Percentiles rank a stretch among this genome's conserved stretches.
Evolutionary conservation across 2,888 invertebrate species (phyloP).

Genomic region (Melangyna quadrimaculata): DNA sequence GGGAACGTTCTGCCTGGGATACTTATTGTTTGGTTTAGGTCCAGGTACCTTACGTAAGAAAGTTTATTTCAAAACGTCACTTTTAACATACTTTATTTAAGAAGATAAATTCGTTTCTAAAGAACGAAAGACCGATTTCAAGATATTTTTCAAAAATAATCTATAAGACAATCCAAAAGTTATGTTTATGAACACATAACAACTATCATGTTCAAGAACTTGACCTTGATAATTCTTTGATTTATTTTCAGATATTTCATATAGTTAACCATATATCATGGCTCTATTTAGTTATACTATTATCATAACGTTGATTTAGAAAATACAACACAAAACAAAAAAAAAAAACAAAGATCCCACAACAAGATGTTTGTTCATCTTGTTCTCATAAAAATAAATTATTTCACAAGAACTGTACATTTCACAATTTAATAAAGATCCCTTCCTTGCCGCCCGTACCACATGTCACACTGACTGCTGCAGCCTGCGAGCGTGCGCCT

Average conservation of each 20-base stretch:
- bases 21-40: too few species aligned
- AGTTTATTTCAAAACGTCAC: too few species aligned
- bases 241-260: background rate
- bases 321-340: background rate
- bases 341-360: conserved; percentile 39
- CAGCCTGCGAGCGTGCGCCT: background rate
- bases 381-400: conserved; percentile 62
- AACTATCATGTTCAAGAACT: background rate
- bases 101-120: too few species aligned
- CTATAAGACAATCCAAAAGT: too few species aligned
- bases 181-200: background rate
- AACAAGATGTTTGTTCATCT: conserved; percentile 23
- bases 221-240: background rate
- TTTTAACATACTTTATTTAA: too few species aligned
- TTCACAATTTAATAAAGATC: conserved; percentile 3
- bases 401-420: conserved; percentile 46
- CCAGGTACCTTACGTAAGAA: too few species aligned
- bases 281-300: conserved; percentile 4
- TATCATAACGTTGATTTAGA: conserved; percentile 9
- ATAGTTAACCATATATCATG: conserved; percentile 2
- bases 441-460: background rate
- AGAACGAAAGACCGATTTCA: too few species aligned
- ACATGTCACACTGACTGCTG: too few species aligned
- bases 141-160: background rate
- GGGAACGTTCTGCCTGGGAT: too few species aligned